phyloP scores from a whole-genome alignment of 2,797 vertebrate genomes.

The Buphagus erythrorhynchus region DNA sequence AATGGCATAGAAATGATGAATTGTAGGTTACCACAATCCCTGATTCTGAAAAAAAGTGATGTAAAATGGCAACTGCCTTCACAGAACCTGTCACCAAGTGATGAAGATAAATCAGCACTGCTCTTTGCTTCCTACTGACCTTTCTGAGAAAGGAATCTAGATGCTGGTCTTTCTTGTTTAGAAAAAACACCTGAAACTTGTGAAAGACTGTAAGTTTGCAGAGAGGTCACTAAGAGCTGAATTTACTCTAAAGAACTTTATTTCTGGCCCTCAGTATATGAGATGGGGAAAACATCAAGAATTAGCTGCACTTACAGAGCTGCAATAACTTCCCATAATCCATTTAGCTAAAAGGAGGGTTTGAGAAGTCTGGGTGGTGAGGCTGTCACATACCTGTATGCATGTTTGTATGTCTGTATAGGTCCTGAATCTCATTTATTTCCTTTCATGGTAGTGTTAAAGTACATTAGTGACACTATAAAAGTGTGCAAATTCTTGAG shows the following conservation, averaged over 20 bases:
- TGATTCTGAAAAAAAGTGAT: neutral
- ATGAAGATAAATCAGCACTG: neutral
- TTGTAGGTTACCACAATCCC: neutral
- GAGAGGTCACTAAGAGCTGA: neutral
- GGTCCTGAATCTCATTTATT: neutral
- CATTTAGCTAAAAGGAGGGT: neutral
- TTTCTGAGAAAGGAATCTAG: neutral
- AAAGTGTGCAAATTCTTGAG: neutral
- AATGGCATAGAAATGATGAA: neutral
- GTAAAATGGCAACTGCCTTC: slow-evolving; percentile 1
- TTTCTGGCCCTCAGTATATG: neutral
- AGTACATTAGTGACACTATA: fast-evolving
- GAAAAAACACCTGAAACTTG: neutral
- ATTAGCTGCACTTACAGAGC: neutral
- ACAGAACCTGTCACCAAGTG: neutral
- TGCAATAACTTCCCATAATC: neutral
- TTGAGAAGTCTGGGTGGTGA: neutral
- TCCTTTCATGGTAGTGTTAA: neutral
- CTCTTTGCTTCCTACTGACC: neutral
- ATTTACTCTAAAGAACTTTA: neutral
- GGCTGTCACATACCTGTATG: neutral
- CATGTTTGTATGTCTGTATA: neutral
- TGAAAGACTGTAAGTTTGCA: neutral
- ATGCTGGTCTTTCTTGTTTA: neutral
- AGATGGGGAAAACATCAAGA: neutral